Evolutionary conservation across 2,113 vertebrate genomes (phyloP), one percentile per base, ranked within the genome.

Genomic region (Meleagris gallopavo): DNA sequence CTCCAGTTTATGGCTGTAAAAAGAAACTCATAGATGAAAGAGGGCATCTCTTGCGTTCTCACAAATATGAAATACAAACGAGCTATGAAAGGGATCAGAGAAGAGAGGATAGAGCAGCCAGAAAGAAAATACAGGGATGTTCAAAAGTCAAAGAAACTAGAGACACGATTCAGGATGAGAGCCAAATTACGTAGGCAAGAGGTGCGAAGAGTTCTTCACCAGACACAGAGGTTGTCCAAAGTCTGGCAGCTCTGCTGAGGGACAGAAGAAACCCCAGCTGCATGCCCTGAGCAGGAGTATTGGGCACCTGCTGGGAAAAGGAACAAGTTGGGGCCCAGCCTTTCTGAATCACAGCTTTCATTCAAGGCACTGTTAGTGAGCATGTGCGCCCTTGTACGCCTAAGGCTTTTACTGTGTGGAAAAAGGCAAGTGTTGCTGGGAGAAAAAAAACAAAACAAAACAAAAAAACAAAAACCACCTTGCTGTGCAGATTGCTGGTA

Each of bases 261-360:
- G 61, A 83, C 52, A 54, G 27, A 40, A 75, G 81, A 88, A 93
- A 72, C 16, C 57, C 67, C 94, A 94, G 92, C 86, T 95, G 88
- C 61, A 36, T 73, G 78, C 73, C 88, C 83, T 86, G 1, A 11
- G 72, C 77, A 66, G 43, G 60, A 54, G 34, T 48, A 45, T 50
- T 62, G 38, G 83, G 67, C 80, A 89, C 83, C 88, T 92, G 84
- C 58, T 71, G 50, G 54, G 1, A 6, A 55, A 77, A 83, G 74
- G 69, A 76, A 41, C 40, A 62, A 80, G 70, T 64, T 82, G 75
- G 70, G 69, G 67, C 52, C 61, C 74, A 87, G 38, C 74, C 52
- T 76, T 41, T 6, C 41, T 73, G 69, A 86, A 22, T 86, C 89
- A 32, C 25, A 50, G 16, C 86, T 92, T 90, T 80, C 67, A 89